Evolutionary conservation across 2,113 vertebrate species (phyloP).

Genomic region (Leptobrachium ailaonicum): DNA sequence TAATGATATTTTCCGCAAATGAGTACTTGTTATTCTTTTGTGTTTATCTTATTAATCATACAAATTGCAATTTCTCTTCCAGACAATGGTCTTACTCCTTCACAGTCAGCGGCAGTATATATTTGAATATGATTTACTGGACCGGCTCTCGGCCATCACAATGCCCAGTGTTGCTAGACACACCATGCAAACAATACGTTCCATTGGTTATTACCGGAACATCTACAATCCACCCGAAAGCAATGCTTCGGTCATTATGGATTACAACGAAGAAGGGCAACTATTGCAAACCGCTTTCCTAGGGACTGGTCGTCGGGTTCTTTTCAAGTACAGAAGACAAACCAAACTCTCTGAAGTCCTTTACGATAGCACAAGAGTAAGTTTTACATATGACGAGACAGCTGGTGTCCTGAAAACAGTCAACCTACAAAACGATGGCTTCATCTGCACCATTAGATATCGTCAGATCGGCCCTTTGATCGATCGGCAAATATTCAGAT

Average conservation of each 20-base stretch:
- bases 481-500: constrained; percentile 97
- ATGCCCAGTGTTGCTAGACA: constrained; percentile 98
- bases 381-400: constrained; percentile 95
- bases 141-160: constrained; percentile 89
- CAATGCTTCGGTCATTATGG: constrained; percentile 91
- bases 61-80: constrained; percentile 49
- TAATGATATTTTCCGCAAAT: constrained; percentile 60
- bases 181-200: constrained; percentile 95
- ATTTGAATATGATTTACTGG: constrained; percentile 91
- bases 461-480: constrained; percentile 91
- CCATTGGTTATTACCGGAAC: constrained; percentile 95
- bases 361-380: constrained; percentile 94
- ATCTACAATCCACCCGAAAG: constrained; percentile 96
- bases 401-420: constrained; percentile 94
- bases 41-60: constrained; percentile 45
- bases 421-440: constrained; percentile 95
- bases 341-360: constrained; percentile 92
- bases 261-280: constrained; percentile 95
- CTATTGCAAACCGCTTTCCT: constrained; percentile 87
- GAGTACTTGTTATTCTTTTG: constrained; percentile 55
- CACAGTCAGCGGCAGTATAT: constrained; percentile 98
- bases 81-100: constrained; percentile 97
- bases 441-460: constrained; percentile 97
- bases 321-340: constrained; percentile 91
- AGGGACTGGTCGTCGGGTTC: constrained; percentile 87